Conservation (phyloP, 2,797 vertebrate genomes). For the Pipistrellus nathusii region DNA sequence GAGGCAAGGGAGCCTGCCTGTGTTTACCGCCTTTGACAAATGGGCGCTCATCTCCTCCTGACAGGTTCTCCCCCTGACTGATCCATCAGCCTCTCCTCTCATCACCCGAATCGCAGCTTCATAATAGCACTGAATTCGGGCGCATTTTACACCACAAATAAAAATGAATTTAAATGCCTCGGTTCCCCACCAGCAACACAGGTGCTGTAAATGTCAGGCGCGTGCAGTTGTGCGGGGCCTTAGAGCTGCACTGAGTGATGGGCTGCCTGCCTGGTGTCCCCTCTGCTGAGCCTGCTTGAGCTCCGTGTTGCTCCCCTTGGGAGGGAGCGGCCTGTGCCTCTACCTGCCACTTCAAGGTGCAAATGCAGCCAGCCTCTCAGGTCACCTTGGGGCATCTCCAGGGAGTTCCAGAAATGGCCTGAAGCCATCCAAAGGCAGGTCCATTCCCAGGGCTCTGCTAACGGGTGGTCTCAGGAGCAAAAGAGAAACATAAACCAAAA, state of each 20-base stretch:
- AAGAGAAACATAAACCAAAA: not conserved
- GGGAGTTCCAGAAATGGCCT: not conserved
- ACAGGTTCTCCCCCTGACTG: constrained; percentile 47
- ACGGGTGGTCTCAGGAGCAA: not conserved
- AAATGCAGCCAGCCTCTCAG: not conserved
- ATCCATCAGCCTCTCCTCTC: not conserved
- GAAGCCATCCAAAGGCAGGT: not conserved
- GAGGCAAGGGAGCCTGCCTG: not conserved
- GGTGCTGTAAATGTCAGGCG: not conserved
- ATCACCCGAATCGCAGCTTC: constrained; percentile 36
- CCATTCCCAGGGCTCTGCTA: not conserved
- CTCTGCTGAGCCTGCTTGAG: not conserved
- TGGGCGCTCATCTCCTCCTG: constrained; percentile 56
- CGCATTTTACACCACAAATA: constrained; percentile 59
- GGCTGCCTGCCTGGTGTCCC: not conserved
- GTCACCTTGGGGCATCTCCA: not conserved
- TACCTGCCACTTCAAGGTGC: not conserved
- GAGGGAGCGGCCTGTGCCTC: not conserved
- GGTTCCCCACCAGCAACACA: not conserved
- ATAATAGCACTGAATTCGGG: constrained; percentile 33
- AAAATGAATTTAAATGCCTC: constrained; percentile 66
- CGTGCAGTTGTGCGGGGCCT: rapidly evolving
- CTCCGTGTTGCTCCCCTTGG: rapidly evolving
- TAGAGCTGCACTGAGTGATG: rapidly evolving
- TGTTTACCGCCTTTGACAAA: constrained; percentile 51